Evolutionary conservation across 1,140 invertebrate species (phyloP).

Genomic region (Cataglyphis hispanica): DNA sequence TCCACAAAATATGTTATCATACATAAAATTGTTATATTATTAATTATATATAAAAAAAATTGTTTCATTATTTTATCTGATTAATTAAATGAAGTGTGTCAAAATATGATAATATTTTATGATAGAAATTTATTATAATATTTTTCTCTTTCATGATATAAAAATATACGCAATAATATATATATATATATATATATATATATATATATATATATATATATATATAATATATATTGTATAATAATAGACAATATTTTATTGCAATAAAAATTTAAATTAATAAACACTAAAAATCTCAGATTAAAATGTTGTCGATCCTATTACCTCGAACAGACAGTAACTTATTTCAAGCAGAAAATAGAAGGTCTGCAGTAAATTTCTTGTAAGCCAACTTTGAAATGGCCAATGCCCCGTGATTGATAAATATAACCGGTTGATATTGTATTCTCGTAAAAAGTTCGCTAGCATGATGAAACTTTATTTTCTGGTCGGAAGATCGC

Average conservation of each 20-base stretch:
- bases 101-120: no score
- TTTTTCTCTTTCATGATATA: no score
- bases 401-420: conserved; percentile 14
- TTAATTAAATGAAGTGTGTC: no score
- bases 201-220: no score
- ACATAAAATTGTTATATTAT: neutral
- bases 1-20: conserved; percentile 3
- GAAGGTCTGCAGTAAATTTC: neutral
- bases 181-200: no score
- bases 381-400: neutral
- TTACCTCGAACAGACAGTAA: conserved; percentile 34
- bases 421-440: neutral
- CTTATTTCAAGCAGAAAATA: conserved; percentile 15
- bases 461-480: conserved; percentile 5
- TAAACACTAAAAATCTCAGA: neutral
- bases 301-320: neutral
- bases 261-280: neutral
- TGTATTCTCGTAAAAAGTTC: conserved; percentile 27
- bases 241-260: no score
- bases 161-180: no score
- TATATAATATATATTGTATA: no score
- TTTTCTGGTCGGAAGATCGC: neutral
- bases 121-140: no score
- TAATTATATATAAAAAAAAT: neutral
- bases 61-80: no score